Base-by-base conservation (phyloP, 2,113 vertebrate genomes). In the Macquaria ambigua region DNA sequence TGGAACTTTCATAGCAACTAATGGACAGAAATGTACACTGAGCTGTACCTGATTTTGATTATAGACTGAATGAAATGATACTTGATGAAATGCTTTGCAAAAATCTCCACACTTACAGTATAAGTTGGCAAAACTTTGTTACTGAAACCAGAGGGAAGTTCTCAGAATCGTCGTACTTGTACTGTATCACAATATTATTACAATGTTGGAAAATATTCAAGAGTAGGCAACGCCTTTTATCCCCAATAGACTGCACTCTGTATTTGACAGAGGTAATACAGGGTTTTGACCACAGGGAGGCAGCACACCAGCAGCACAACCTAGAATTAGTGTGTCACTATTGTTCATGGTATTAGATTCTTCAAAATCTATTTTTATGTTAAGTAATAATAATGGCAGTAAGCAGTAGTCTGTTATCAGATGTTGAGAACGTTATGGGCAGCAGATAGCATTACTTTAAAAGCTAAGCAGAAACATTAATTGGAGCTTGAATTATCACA, bases 221-320 rank as follows among this genome's bases (percentile, higher is more conserved):
- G 64, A 48, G 53, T 8, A 39, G n/a, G 1, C 15, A 71, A 23
- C 39, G 18, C 21, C 2, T 48, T 28, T n/a, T 23, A 46, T 25
- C n/a, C 85, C 59, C 14, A 37, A 15, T 5, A 20, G 53, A 56
- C 15, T 21, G 6, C 10, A 10, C 58, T 55, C 63, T 79, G 59
- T 23, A 37, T 66, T 73, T 83, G 62, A 62, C 58, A 89, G 67
- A 67, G 18, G 90, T 89, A 88, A 84, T 90, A 71, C 66, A 75
- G 9, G 1, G 21, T 52, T 85, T 85, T 85, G 71, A 84, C 91
- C 90, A 93, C 86, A 89, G 25, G 77, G 90, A 55, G 84, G 89
- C 86, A 91, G 83, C 75, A 70, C 31, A 81, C 23, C 69, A 74
- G 15, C 48, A 80, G 50, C 20, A 62, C 11, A 82, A 63, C 21